A percentile compares a stretch with the other conserved stretches of the same genome.
Conservation (phyloP, 92 coral and sea anemone genomes). For the Isaurus tuberculatus region DNA sequence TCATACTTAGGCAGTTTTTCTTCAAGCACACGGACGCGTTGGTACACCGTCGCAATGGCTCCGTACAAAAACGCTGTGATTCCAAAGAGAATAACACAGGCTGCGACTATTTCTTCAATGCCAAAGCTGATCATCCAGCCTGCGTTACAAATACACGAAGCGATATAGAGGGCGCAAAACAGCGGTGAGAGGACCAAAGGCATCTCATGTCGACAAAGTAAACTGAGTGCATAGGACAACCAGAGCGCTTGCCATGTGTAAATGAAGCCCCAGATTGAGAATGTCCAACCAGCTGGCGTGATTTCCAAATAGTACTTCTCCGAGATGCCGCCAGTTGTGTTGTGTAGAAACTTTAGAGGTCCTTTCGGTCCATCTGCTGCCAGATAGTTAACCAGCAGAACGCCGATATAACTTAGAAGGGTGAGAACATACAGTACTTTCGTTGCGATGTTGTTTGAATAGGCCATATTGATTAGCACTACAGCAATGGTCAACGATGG, state of each 20-base stretch:
- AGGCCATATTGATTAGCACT: too few relatives aligned
- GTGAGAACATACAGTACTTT: conserved; percentile 4
- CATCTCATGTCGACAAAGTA: conserved; percentile 74
- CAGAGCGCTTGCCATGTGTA: conserved; percentile 83
- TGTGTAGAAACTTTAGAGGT: conserved; percentile 46
- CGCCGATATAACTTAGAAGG: background rate
- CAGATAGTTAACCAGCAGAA: conserved; percentile 3
- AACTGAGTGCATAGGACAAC: conserved; percentile 72
- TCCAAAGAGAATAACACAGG: conserved; percentile 72
- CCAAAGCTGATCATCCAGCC: conserved; percentile 83
- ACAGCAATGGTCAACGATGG: too few relatives aligned
- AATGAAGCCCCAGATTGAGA: conserved; percentile 83
- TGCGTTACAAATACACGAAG: conserved; percentile 69
- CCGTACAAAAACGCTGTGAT: conserved; percentile 54
- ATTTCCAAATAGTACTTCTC: conserved; percentile 67
- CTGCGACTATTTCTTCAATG: conserved; percentile 60
- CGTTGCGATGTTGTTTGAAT: background rate
- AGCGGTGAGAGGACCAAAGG: conserved; percentile 68
- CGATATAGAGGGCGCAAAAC: conserved; percentile 68
- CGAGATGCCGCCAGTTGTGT: conserved; percentile 66
- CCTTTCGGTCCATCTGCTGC: conserved; percentile 33
- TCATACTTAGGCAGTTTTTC: conserved; percentile 74
- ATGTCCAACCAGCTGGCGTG: conserved; percentile 82
- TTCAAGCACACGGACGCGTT: conserved; percentile 58
- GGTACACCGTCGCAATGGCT: conserved; percentile 66